Evolutionary conservation across 2,888 invertebrate genomes (phyloP).

Genomic region (Leucophenga maculata): DNA sequence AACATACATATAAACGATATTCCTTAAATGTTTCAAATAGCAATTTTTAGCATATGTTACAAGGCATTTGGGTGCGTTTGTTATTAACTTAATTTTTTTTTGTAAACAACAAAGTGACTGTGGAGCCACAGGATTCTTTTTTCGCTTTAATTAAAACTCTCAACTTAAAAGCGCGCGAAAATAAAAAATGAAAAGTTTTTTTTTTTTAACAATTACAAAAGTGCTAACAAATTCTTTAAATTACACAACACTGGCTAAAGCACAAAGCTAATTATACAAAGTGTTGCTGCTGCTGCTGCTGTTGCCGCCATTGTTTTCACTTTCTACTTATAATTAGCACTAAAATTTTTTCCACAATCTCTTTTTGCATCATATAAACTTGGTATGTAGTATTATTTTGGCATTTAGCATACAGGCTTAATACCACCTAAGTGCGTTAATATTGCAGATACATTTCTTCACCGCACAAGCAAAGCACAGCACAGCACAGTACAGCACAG

Average conservation of each 20-base stretch:
- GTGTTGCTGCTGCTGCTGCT: neutral
- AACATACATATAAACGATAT: no score
- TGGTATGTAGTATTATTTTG: neutral
- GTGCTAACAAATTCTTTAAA: constrained; percentile 15
- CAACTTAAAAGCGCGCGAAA: no score
- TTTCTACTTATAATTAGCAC: constrained; percentile 4
- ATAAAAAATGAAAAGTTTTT: neutral
- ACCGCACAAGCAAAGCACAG: no score
- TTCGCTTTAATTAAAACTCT: neutral
- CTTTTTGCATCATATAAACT: neutral
- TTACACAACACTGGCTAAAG: neutral
- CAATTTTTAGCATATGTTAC: no score
- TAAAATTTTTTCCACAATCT: neutral
- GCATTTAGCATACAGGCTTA: neutral
- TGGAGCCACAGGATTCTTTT: neutral
- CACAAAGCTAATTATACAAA: constrained; percentile 15
- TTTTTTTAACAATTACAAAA: neutral
- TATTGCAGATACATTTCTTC: no score
- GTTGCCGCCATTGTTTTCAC: neutral
- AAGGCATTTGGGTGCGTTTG: no score
- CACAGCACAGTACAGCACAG: no score
- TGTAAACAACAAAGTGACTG: no score
- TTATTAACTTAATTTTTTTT: no score
- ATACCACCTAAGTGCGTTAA: neutral
- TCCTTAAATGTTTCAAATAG: no score